Conservation (phyloP, 2,888 invertebrate species). For the Papilio elwesi region DNA sequence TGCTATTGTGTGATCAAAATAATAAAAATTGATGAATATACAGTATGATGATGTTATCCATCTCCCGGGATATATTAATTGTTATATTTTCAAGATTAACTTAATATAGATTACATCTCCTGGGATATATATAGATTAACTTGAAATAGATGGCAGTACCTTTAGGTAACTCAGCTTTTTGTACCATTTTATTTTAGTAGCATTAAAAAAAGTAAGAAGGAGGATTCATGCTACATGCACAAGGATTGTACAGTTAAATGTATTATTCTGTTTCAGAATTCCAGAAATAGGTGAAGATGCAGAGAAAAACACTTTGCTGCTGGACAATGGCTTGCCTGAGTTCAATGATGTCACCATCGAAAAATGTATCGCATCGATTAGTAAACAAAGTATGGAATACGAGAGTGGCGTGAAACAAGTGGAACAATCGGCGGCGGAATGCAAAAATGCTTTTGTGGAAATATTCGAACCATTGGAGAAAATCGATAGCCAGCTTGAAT, state of each 20-base stretch:
- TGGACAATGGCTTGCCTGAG: conserved; percentile 90
- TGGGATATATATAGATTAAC: no score
- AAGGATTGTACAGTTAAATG: conserved; percentile 34
- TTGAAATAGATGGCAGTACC: no score
- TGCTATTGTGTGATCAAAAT: no score
- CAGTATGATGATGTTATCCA: no score
- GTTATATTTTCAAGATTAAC: no score
- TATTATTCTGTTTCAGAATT: conserved; percentile 80
- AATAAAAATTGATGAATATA: no score
- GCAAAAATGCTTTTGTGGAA: conserved; percentile 86
- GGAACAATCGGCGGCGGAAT: conserved; percentile 79
- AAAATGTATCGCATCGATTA: conserved; percentile 93
- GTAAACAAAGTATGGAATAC: conserved; percentile 91
- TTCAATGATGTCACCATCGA: conserved; percentile 92
- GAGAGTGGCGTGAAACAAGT: conserved; percentile 89
- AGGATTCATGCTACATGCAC: background rate
- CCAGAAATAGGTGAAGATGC: conserved; percentile 94
- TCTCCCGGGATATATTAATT: no score
- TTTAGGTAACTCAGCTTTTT: no score
- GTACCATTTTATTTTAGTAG: no score
- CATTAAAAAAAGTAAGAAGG: no score
- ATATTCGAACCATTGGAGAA: conserved; percentile 90
- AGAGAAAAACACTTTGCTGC: conserved; percentile 89
- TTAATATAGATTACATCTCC: no score
- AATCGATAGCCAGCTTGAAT: conserved; percentile 88